These are phyloP conservation scores for Clistopyga incitator DNA, from an alignment of 2,888 invertebrate species.

Conservation along the genomic window DNA sequence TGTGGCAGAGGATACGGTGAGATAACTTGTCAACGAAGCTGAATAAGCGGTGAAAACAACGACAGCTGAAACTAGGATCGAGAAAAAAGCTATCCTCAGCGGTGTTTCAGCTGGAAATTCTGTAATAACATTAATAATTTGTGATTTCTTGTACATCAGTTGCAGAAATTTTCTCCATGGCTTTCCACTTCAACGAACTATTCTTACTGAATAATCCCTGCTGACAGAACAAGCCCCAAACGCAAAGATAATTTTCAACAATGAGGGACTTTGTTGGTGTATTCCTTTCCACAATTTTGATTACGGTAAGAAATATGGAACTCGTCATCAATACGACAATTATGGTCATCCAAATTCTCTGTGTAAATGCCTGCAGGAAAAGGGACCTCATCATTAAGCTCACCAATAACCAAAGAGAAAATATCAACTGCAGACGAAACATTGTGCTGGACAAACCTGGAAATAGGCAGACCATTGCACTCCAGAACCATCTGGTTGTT, in stretches of 20 bases:
- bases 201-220: conserved; percentile 74
- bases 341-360: conserved; percentile 67
- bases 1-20: conserved; percentile 52
- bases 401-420: no score
- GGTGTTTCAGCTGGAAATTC: conserved; percentile 73
- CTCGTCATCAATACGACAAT: conserved; percentile 51
- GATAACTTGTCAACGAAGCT: conserved; percentile 71
- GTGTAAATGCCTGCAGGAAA: conserved; percentile 51
- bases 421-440: neutral
- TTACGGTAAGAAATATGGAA: conserved; percentile 60
- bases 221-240: conserved; percentile 77
- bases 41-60: conserved; percentile 76
- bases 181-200: no score
- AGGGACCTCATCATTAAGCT: neutral
- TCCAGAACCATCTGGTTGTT: conserved; percentile 56
- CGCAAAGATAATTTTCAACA: conserved; percentile 66
- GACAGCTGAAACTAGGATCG: conserved; percentile 75
- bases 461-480: conserved; percentile 77
- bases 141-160: neutral
- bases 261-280: conserved; percentile 32
- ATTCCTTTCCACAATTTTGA: conserved; percentile 50
- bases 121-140: conserved; percentile 56
- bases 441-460: conserved; percentile 66
- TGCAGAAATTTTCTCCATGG: neutral
- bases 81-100: conserved; percentile 74